A percentile compares a stretch with the other conserved stretches of the same genome.
phyloP scores from a whole-genome alignment of 1,140 invertebrate genomes.

The Frieseomelitta varia region DNA sequence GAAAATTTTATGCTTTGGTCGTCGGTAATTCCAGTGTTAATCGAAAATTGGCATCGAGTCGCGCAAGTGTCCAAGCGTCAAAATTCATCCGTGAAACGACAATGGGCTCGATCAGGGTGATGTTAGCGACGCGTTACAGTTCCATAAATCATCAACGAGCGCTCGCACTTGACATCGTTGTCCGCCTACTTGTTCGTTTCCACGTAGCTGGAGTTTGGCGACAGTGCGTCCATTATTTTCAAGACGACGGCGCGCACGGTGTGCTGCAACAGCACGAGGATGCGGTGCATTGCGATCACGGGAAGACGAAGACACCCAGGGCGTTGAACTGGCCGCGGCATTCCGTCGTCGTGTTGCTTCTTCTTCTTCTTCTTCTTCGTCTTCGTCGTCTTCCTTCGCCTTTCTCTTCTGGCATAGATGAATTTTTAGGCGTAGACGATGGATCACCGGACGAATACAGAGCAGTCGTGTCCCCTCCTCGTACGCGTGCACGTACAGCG shows the following conservation, averaged over 20 bases:
- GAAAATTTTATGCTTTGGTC: no score
- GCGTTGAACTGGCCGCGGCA: conserved; percentile 70
- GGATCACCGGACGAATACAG: conserved; percentile 65
- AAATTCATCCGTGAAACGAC: background rate
- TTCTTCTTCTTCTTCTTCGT: conserved; percentile 39
- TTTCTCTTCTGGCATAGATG: conserved; percentile 49
- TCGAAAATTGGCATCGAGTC: background rate
- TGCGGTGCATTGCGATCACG: conserved; percentile 53
- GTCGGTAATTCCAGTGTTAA: no score
- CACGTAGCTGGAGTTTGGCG: conserved; percentile 54
- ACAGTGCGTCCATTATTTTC: conserved; percentile 63
- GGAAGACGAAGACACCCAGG: conserved; percentile 62
- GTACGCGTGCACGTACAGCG: conserved; percentile 26
- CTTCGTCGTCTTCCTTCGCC: background rate
- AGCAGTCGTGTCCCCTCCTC: conserved; percentile 45
- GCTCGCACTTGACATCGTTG: conserved; percentile 46
- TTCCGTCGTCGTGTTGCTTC: conserved; percentile 57
- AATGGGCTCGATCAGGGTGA: background rate
- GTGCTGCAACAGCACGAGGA: conserved; percentile 26
- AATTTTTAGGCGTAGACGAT: conserved; percentile 70
- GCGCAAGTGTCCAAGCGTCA: background rate
- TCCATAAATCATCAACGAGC: conserved; percentile 46
- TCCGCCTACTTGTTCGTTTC: conserved; percentile 23
- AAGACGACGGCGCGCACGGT: conserved; percentile 3
- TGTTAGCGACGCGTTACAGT: background rate